These are phyloP conservation scores for Sebastes schlegelii DNA, from an alignment of 2,113 vertebrate genomes.

Conservation along the genomic window DNA sequence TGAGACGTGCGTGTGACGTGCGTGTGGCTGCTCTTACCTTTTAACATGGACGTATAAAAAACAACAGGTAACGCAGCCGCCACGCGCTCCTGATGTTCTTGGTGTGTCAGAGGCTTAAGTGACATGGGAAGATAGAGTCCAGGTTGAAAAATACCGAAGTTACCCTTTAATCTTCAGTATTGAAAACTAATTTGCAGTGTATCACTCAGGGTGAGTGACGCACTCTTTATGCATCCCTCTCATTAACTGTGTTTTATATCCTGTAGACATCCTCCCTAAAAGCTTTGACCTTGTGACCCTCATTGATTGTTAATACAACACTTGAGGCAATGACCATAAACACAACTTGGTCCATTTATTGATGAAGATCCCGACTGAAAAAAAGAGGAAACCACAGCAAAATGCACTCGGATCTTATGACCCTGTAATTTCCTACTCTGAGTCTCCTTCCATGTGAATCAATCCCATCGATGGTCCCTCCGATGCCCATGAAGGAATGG, in stretches of 20 bases:
- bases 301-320: constrained; percentile 16
- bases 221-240: neutral
- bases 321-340: neutral
- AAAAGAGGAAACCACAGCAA: constrained; percentile 19
- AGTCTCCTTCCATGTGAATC: constrained; percentile 23
- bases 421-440: constrained; percentile 39
- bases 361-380: neutral
- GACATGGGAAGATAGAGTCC: too few relatives aligned
- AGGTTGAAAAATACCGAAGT: too few relatives aligned
- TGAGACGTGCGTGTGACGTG: too few relatives aligned
- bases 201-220: neutral
- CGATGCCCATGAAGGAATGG: neutral
- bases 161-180: neutral
- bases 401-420: constrained; percentile 31
- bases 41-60: too few relatives aligned
- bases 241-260: neutral
- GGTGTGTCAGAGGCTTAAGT: too few relatives aligned
- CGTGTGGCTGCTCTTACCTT: too few relatives aligned
- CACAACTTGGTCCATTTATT: constrained; percentile 4
- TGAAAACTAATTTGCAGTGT: neutral
- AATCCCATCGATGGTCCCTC: constrained; percentile 45
- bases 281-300: constrained; percentile 22
- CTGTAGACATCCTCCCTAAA: neutral
- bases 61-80: too few relatives aligned
- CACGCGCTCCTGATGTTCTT: too few relatives aligned